phyloP scores from a whole-genome alignment of 2,888 invertebrate species.

The Gymnocheta viridis region DNA sequence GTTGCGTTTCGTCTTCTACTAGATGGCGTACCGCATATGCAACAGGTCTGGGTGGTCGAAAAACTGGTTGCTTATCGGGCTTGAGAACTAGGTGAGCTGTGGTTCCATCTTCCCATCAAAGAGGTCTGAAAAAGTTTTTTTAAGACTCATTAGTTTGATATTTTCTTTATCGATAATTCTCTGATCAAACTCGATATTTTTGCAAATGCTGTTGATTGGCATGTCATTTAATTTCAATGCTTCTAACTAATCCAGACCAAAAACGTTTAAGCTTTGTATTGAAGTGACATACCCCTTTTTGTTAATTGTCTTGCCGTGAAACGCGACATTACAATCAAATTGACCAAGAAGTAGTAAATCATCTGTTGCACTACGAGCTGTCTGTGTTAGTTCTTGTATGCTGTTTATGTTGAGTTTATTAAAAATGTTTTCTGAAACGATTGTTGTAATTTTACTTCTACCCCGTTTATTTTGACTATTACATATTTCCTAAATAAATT shows the following conservation, averaged over 20 bases:
- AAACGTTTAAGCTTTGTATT: constrained; percentile 35
- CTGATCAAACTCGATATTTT: constrained; percentile 30
- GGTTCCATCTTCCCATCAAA: constrained; percentile 59
- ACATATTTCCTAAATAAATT: constrained; percentile 48
- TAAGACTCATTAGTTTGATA: no score
- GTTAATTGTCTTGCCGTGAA: background rate
- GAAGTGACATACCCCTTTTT: constrained; percentile 47
- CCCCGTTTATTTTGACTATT: constrained; percentile 61
- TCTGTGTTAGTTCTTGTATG: constrained; percentile 3
- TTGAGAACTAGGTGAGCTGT: constrained; percentile 66
- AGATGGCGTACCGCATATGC: constrained; percentile 70
- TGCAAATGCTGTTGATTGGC: constrained; percentile 62
- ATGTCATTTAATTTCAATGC: constrained; percentile 53
- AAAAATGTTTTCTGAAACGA: constrained; percentile 53
- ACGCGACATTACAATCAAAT: constrained; percentile 44
- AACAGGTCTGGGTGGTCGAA: constrained; percentile 69
- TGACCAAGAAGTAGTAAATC: constrained; percentile 43
- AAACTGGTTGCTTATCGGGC: constrained; percentile 63
- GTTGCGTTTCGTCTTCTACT: constrained; percentile 63
- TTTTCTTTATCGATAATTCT: constrained; percentile 23
- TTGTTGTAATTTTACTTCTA: constrained; percentile 44
- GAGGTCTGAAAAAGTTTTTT: constrained; percentile 55
- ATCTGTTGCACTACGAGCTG: constrained; percentile 53
- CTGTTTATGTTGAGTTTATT: constrained; percentile 21
- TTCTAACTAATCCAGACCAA: constrained; percentile 54